Evolutionary conservation across 92 coral and sea anemone species (phyloP), one percentile per base, ranked within the genome.

Genomic region (Zoanthus gigantus): DNA sequence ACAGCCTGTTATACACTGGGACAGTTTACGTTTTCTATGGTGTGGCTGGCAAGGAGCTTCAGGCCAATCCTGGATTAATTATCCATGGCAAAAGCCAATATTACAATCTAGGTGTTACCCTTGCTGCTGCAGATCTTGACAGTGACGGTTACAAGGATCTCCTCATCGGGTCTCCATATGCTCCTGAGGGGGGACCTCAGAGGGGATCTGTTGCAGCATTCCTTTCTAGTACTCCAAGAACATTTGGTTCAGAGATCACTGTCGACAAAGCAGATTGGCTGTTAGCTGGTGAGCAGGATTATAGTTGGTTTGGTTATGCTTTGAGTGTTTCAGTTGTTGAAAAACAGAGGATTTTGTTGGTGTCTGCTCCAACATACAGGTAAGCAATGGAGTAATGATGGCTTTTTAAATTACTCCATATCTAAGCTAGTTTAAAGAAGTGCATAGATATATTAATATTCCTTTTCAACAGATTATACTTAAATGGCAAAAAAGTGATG

Each of bases 301-400:
- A 96, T 77, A 93, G 98, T 63, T 96, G 99, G 99, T 96, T 96
- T 95, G 99, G 99, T 73, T 89, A 93, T 85, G 88, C 94, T 1
- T 8, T 93, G 88, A 82, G 72, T 34, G 71, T 89, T n/a, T 88
- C 92, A 34, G 60, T 54, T 31, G 65, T 72, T 78, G 94, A 37
- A 46, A 90, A 87, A 16, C 91, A 88, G 57, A 50, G 60, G 45
- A 54, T 95, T 37, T 91, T 96, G 48, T 54, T 94, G 58, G 89
- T 95, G 15, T 81, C 92, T 53, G 98, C 98, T 57, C 99, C 99
- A 60, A 95, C 98, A 5, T 96, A 90, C 87, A 95, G 99, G 99
- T 96, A 83, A 56, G 46, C 3, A 29, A 47, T 11, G 9, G 56
- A 37, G 42, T 37, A 37, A 37, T 2, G 1, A 37, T 37, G 4